Evolutionary conservation across 2,113 vertebrate species (phyloP).

Genomic region (Megaleporinus macrocephalus): DNA sequence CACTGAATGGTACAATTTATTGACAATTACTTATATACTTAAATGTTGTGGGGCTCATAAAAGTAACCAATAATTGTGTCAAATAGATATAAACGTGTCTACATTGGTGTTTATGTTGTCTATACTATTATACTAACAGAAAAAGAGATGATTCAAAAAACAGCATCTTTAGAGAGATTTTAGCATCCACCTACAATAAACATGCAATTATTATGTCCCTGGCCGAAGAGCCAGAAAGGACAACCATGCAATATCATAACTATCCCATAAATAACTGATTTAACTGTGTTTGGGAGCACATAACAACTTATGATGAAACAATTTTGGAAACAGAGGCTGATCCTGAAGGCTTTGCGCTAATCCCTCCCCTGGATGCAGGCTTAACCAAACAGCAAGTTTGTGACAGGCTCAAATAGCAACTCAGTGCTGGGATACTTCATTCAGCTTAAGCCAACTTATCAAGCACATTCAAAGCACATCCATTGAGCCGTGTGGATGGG

Average conservation of each 20-base stretch:
- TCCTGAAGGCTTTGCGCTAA: constrained; percentile 80
- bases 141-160: neutral
- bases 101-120: neutral
- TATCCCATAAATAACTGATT: constrained; percentile 36
- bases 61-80: neutral
- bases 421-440: constrained; percentile 79
- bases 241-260: constrained; percentile 9
- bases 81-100: neutral
- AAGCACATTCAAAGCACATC: constrained; percentile 82
- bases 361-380: constrained; percentile 78
- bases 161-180: neutral
- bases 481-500: constrained; percentile 77
- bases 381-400: constrained; percentile 79
- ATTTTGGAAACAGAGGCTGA: constrained; percentile 76
- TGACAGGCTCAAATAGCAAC: constrained; percentile 78
- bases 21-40: neutral
- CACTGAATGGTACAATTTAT: neutral
- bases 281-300: constrained; percentile 61
- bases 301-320: constrained; percentile 77
- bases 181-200: neutral
- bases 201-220: neutral
- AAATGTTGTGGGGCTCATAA: neutral
- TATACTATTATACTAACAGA: neutral
- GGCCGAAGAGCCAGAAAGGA: constrained; percentile 2
- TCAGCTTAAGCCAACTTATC: constrained; percentile 85